Conservation (phyloP, 2,888 invertebrate species). For the Napeogenes inachia region DNA sequence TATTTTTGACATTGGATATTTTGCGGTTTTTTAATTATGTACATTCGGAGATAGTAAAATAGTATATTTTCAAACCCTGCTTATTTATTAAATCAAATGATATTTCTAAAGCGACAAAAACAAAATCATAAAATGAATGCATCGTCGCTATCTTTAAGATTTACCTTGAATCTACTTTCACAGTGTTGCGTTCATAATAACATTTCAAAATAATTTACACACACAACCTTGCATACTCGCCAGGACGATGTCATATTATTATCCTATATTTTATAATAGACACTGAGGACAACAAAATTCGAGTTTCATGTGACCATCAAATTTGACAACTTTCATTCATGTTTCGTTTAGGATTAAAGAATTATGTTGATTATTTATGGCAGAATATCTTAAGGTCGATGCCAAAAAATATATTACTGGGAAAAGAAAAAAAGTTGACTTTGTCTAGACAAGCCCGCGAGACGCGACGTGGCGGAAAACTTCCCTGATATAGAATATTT, state of each 20-base stretch:
- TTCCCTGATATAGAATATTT: slow-evolving; percentile 10
- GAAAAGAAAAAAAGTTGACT: slow-evolving; percentile 60
- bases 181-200: slow-evolving; percentile 31
- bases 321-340: slow-evolving; percentile 70
- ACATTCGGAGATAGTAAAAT: no score
- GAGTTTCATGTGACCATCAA: slow-evolving; percentile 41
- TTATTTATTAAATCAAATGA: no score
- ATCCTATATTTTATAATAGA: slow-evolving; percentile 28
- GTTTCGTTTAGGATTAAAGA: slow-evolving; percentile 64
- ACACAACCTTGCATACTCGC: slow-evolving; percentile 29
- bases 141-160: slow-evolving; percentile 29
- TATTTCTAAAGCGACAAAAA: slow-evolving; percentile 1
- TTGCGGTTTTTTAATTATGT: no score
- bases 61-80: no score
- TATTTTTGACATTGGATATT: not conserved
- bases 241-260: slow-evolving; percentile 28
- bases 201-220: slow-evolving; percentile 26
- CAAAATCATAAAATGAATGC: slow-evolving; percentile 1
- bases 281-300: slow-evolving; percentile 50
- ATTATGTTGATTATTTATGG: slow-evolving; percentile 52
- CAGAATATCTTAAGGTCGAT: slow-evolving; percentile 65
- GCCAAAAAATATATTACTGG: slow-evolving; percentile 72
- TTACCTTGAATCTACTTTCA: slow-evolving; percentile 34
- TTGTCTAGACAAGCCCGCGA: slow-evolving; percentile 67
- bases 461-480: slow-evolving; percentile 54